Conservation (phyloP, 2,888 invertebrate genomes). For the Clistopyga incitator region DNA sequence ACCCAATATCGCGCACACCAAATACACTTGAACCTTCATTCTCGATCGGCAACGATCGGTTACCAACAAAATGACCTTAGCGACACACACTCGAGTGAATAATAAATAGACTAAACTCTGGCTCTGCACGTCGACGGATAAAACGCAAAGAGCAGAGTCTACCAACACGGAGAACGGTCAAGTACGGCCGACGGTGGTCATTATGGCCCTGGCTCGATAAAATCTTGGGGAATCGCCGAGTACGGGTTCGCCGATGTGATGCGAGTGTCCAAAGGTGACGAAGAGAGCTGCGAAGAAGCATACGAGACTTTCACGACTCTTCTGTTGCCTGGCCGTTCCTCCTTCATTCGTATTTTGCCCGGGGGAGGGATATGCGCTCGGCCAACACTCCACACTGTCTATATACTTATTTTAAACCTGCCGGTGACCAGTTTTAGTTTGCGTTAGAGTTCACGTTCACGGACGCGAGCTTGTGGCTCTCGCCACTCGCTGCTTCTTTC, state of each 20-base stretch:
- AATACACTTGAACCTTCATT: slow-evolving; percentile 65
- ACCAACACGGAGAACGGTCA: not conserved
- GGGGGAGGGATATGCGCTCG: slow-evolving; percentile 44
- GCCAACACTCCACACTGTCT: slow-evolving; percentile 19
- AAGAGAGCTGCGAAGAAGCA: slow-evolving; percentile 53
- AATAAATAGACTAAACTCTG: not conserved
- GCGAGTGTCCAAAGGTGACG: slow-evolving; percentile 65
- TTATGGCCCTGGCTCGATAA: slow-evolving; percentile 39
- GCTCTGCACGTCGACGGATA: not conserved
- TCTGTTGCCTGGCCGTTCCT: slow-evolving; percentile 48
- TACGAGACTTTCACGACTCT: slow-evolving; percentile 53
- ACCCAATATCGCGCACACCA: slow-evolving; percentile 47
- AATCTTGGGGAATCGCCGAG: slow-evolving; percentile 35
- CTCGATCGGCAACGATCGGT: not conserved
- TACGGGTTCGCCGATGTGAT: slow-evolving; percentile 57
- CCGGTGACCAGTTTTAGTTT: slow-evolving; percentile 80
- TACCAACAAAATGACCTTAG: not conserved
- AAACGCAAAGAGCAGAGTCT: not conserved
- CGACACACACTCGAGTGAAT: not conserved
- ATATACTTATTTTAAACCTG: slow-evolving; percentile 5
- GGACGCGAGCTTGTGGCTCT: slow-evolving; percentile 68
- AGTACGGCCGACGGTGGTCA: slow-evolving; percentile 28
- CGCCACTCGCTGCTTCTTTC: slow-evolving; percentile 41
- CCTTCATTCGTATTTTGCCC: slow-evolving; percentile 2
- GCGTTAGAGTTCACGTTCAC: slow-evolving; percentile 81